phyloP scores from a whole-genome alignment of 2,113 vertebrate species.

The Malurus cyaneus region DNA sequence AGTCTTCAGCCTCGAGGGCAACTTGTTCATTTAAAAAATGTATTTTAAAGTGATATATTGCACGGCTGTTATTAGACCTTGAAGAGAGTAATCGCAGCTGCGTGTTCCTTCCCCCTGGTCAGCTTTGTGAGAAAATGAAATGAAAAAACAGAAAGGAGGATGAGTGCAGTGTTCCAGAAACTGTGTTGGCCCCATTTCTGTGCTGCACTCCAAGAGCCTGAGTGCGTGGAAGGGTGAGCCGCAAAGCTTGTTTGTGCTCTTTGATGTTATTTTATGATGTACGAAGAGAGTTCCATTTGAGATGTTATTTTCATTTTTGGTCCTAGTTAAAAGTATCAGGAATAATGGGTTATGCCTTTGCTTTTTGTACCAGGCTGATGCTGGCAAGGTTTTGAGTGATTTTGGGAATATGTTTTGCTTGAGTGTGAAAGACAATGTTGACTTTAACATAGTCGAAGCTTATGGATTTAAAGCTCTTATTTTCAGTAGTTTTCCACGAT shows the following conservation, averaged over 20 bases:
- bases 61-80: constrained; percentile 21
- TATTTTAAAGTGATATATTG: neutral
- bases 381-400: neutral
- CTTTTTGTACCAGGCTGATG: neutral
- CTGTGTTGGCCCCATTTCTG: neutral
- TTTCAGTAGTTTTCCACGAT: neutral
- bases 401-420: neutral
- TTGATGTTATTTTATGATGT: neutral
- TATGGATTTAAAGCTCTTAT: neutral
- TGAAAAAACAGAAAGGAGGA: neutral
- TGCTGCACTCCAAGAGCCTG: fast-evolving
- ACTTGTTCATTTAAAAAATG: constrained; percentile 14
- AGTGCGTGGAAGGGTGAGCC: neutral
- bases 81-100: neutral
- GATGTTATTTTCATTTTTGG: neutral
- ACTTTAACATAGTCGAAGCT: neutral
- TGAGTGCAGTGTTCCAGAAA: neutral
- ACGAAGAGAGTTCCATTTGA: neutral
- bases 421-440: neutral
- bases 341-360: neutral
- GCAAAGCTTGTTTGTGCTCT: neutral
- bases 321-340: neutral
- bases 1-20: neutral
- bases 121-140: constrained; percentile 26
- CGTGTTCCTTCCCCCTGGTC: neutral